Conservation (phyloP, 2,797 vertebrate species). For the Lagodon rhomboides region DNA sequence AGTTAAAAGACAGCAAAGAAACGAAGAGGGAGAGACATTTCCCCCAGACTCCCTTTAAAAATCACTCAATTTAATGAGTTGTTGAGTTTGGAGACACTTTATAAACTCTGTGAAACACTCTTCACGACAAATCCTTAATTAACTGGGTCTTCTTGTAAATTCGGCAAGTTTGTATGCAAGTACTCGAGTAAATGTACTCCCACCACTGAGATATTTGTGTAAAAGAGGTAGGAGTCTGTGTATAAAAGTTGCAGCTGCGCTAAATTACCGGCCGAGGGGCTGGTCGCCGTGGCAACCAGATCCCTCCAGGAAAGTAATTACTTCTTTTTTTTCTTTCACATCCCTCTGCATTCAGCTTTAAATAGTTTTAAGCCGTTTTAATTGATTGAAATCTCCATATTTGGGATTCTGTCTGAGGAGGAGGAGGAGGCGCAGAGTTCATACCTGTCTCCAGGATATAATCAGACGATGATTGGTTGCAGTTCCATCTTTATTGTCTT, state of each 20-base stretch:
- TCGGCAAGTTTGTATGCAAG: no score
- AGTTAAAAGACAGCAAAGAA: no score
- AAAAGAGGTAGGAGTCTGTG: not conserved
- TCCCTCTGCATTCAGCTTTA: not conserved
- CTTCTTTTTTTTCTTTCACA: not conserved
- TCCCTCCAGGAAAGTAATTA: not conserved
- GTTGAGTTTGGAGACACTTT: no score
- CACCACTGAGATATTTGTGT: not conserved
- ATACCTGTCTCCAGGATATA: constrained; percentile 16
- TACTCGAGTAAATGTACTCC: not conserved
- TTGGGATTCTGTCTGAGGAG: constrained; percentile 2
- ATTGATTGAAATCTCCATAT: constrained; percentile 17
- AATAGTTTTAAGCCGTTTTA: not conserved
- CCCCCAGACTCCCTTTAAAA: no score
- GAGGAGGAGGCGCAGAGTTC: not conserved
- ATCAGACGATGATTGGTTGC: constrained; percentile 12
- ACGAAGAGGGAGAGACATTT: no score
- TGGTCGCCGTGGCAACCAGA: constrained; percentile 34
- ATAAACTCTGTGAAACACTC: no score
- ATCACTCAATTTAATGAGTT: no score
- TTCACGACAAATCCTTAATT: no score
- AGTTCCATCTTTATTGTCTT: constrained; percentile 12
- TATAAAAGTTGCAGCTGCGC: constrained; percentile 5
- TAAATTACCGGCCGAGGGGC: not conserved
- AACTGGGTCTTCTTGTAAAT: no score